phyloP scores from a whole-genome alignment of 2,797 vertebrate genomes.

The Lepus oiostolus region DNA sequence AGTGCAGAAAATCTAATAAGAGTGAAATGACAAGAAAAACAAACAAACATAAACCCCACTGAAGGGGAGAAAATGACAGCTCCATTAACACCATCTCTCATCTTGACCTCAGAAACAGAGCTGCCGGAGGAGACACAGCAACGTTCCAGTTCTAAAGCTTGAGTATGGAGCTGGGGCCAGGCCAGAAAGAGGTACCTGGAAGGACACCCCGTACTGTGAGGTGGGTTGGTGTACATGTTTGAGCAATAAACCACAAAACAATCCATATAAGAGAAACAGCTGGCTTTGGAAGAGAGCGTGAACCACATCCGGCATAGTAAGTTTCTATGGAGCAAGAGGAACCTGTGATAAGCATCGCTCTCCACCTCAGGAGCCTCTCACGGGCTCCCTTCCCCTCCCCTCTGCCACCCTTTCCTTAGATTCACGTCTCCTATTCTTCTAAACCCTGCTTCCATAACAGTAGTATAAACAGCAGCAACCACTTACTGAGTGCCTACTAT shows the following conservation, averaged over 20 bases:
- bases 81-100: not conserved
- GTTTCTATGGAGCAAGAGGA: not conserved
- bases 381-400: not conserved
- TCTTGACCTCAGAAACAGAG: not conserved
- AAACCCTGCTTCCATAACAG: constrained; percentile 1
- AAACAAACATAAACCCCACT: not conserved
- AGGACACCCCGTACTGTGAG: not conserved
- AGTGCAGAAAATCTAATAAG: constrained; percentile 13
- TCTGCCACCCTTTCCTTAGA: not conserved
- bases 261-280: not conserved
- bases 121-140: not conserved
- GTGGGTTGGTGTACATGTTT: not conserved
- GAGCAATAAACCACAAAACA: not conserved
- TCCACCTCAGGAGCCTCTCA: not conserved
- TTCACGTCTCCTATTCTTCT: not conserved
- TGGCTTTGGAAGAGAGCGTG: not conserved
- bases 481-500: not conserved
- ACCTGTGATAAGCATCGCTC: not conserved
- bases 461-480: not conserved
- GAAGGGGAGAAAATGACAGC: constrained; percentile 5
- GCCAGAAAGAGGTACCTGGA: not conserved
- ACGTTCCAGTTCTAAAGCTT: not conserved
- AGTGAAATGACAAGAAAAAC: not conserved
- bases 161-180: not conserved
- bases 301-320: not conserved